Base-by-base conservation (phyloP, 2,113 vertebrate genomes). In the Terrapene triunguis region DNA sequence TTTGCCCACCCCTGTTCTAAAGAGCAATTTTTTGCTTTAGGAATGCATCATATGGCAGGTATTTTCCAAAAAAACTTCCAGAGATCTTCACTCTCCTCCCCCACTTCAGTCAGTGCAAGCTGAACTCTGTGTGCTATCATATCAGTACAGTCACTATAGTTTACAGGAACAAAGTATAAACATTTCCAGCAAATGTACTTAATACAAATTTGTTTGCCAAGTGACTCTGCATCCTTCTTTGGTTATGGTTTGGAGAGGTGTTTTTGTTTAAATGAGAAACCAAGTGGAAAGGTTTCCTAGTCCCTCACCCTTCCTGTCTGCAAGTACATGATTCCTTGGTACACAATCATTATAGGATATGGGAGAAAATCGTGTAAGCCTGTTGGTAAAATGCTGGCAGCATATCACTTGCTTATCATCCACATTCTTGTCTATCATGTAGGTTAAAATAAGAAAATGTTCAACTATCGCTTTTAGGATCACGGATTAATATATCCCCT, bases 301-400 rank as follows among this genome's bases (percentile, higher is more conserved):
- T 91, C 55, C 95, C 97, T 97, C 96, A 97, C 96, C 96, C 97
- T 97, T 97, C 97, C 97, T 97, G 97, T 96, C 93, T 91, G 48
- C 91, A 92, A 81, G 91, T 84, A 57, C 96, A 93, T 81, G 92
- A 96, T 97, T 87, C 94, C 93, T 85, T 93, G 79, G 27, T 57
- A 89, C 91, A 76, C 91, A 90, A 94, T 93, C 92, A 91, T 94
- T 94, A 82, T 93, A 97, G 97, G 97, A 95, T 97, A 96, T 91
- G 92, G 92, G 94, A 88, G 54, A 84, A 92, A 76, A 96, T 97
- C 97, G 92, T 97, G 95, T 96, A 91, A 94, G 80, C 69, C 59
- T 90, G 94, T 90, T 97, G 96, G 97, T 97, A 27, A 97, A 97
- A 94, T 83, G 25, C 59, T 44, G 42, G 74, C 74, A 14, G 87